A percentile compares a stretch with the other conserved stretches of the same genome.
Evolutionary conservation across 2,797 vertebrate species (phyloP).

Genomic region (Scolopax bukidnonensis): DNA sequence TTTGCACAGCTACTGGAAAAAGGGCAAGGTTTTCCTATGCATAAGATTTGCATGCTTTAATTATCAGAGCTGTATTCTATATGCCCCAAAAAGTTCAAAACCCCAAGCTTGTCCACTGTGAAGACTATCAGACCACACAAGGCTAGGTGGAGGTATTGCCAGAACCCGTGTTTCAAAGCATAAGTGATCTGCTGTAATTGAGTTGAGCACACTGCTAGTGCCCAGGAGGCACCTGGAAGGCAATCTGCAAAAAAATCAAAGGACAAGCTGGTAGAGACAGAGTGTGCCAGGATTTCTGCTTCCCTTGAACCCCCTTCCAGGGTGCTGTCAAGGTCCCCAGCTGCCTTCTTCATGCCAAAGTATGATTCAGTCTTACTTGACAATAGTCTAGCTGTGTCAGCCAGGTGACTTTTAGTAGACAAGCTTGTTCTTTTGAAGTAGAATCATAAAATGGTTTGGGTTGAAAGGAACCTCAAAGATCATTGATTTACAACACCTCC

Average conservation of each 20-base stretch:
- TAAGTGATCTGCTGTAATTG: background rate
- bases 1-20: background rate
- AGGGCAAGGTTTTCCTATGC: background rate
- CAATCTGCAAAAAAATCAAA: background rate
- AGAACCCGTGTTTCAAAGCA: background rate
- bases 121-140: background rate
- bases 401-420: background rate
- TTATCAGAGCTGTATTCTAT: background rate
- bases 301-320: background rate
- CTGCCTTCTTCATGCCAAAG: background rate
- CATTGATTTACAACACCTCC: too few relatives aligned
- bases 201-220: rapidly evolving
- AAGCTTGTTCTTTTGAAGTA: background rate
- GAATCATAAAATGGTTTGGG: too few relatives aligned
- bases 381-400: background rate
- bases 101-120: background rate
- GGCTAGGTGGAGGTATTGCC: background rate
- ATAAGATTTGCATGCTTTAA: background rate
- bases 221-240: background rate
- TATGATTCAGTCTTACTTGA: background rate
- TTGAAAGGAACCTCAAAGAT: too few relatives aligned
- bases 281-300: background rate
- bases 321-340: background rate
- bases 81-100: background rate
- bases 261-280: background rate